Evolutionary conservation across 2,113 vertebrate species (phyloP), one percentile per base, ranked within the genome.

Genomic region (Cercopithecus mona): DNA sequence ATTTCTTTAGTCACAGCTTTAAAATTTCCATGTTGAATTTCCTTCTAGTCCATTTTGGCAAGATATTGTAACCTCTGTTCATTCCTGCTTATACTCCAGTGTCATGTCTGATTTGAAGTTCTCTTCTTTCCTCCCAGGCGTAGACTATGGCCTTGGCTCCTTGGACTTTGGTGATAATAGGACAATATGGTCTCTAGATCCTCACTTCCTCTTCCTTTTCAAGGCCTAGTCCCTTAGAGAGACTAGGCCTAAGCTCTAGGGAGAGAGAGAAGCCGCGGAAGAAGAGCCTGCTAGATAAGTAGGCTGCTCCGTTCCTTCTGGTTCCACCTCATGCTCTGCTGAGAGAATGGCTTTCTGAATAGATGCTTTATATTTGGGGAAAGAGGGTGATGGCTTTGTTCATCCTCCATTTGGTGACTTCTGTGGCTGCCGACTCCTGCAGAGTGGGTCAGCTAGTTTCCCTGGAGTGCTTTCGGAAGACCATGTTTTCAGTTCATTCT

Each of bases 1-100:
- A 83, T 78, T 80, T 90, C 45, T 80, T 94, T 52, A 73, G 32
- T 73, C 52, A 84, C n/a, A 79, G 32, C 64, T 96, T 83, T 89
- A 32, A 92, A 40, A 5, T 23, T 79, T 17, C 52, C 81, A 27
- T 83, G 45, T 91, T 76, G n/a, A 80, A 90, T 90, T 96, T 84
- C 50, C 64, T 80, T 93, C 52, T 5, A 20, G 66, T 57, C 30
- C 38, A 35, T 94, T 87, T 55, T 91, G 76, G 35, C 75, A 48
- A 43, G 20, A 25, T 68, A 20, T 16, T 35, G 27, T 91, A 87
- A 57, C n/a, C 80, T 94, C 12, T 75, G 38, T 32, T 75, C 32
- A 50, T 48, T 82, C 43, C 45, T 86, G 8, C 90, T 75, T 72
- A 57, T 66, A 35, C 68, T 66, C 55, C 32, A 86, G 1, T 38